Evolutionary conservation across 2,113 vertebrate species (phyloP).

Genomic region (Entelurus aequoreus): DNA sequence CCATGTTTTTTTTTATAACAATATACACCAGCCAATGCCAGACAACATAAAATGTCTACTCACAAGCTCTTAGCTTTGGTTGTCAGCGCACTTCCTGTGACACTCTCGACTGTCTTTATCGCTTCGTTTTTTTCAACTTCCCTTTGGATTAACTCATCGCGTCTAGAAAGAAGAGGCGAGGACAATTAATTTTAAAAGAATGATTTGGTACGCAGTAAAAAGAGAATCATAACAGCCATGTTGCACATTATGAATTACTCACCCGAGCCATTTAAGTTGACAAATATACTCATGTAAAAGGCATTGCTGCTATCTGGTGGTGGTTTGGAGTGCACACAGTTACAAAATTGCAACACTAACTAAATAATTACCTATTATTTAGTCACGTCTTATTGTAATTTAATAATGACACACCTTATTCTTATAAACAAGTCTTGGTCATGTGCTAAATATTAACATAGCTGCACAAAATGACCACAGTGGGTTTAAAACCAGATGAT

Average conservation of each 20-base stretch:
- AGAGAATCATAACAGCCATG: neutral
- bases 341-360: neutral
- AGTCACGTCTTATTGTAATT: too few relatives aligned
- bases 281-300: neutral
- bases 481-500: too few relatives aligned
- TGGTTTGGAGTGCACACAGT: neutral
- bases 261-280: neutral
- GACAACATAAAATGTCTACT: constrained; percentile 12
- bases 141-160: constrained; percentile 64
- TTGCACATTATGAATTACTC: neutral
- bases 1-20: neutral
- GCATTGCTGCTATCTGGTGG: constrained; percentile 20
- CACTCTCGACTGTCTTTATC: constrained; percentile 42
- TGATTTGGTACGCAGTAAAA: neutral
- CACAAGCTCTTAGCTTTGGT: constrained; percentile 36
- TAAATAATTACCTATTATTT: too few relatives aligned
- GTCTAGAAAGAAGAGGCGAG: constrained; percentile 38
- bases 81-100: constrained; percentile 28
- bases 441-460: too few relatives aligned
- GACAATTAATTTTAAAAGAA: neutral
- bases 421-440: too few relatives aligned
- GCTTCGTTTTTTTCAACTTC: constrained; percentile 45
- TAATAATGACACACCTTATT: too few relatives aligned
- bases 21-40: too few relatives aligned
- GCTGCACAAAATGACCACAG: too few relatives aligned